A percentile compares a stretch with the other conserved stretches of the same genome.
phyloP scores from a whole-genome alignment of 1,140 invertebrate species.

The Octopus bimaculoides region DNA sequence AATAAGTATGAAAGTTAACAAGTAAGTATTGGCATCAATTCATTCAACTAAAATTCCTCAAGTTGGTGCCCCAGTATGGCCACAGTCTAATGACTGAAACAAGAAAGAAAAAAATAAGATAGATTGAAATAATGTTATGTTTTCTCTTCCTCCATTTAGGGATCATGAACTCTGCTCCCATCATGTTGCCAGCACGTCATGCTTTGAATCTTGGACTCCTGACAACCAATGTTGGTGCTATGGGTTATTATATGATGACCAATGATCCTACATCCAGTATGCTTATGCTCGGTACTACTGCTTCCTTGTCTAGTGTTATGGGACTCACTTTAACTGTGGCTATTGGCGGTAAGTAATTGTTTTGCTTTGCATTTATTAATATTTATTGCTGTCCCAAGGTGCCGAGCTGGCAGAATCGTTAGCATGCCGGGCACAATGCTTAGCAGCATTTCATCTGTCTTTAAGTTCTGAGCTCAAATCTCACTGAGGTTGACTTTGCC shows the following conservation, averaged over 20 bases:
- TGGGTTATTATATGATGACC: slow-evolving; percentile 69
- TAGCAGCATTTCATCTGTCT: no score
- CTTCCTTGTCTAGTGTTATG: slow-evolving; percentile 73
- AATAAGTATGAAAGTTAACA: no score
- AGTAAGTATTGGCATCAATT: no score
- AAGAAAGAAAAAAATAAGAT: background rate
- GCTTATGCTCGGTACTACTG: slow-evolving; percentile 69
- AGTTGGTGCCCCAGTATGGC: no score
- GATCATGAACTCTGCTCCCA: slow-evolving; percentile 73
- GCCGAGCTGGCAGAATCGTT: no score
- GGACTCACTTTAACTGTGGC: slow-evolving; percentile 84
- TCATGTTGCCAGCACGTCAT: slow-evolving; percentile 81
- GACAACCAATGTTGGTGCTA: slow-evolving; percentile 69
- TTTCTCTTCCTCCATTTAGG: slow-evolving; percentile 58
- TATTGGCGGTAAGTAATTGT: slow-evolving; percentile 71
- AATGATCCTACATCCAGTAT: slow-evolving; percentile 68
- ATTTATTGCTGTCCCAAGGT: no score
- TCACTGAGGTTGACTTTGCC: no score
- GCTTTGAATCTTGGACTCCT: slow-evolving; percentile 71
- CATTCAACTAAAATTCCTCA: no score
- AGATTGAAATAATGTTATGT: background rate
- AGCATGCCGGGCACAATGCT: no score
- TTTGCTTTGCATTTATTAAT: background rate
- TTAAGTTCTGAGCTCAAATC: no score
- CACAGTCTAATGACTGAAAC: no score